Evolutionary conservation across 2,888 invertebrate species (phyloP), one percentile per base, ranked within the genome.

Genomic region (Sussaba pulchella): DNA sequence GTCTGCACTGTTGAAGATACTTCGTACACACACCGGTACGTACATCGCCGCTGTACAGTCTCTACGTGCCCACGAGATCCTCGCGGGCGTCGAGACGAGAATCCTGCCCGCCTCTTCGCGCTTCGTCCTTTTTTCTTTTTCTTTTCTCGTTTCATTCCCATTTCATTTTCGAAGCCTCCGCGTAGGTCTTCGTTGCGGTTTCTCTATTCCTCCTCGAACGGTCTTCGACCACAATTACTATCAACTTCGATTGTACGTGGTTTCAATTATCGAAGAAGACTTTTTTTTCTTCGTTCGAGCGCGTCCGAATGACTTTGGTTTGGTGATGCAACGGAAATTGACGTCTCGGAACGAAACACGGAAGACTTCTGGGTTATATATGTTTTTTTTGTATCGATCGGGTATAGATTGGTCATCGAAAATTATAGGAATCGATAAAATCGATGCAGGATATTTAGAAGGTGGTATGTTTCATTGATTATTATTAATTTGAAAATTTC

Each of bases 81-180:
- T 84, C 81, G 82, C 79, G 73, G 74, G 61, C 66, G n/a, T n/a
- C n/a, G 80, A 66, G 64, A 81, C 73, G 79, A 84, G 78, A 84
- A 88, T 88, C 87, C 84, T 84, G 89, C 88, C 89, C 88, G 88
- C 89, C 89, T 86, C 87, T 87, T 82, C 86, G 84, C 26, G 59
- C n/a, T n/a, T n/a, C n/a, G n/a, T 61, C 63, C 47, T 59, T 39
- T 31, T 19, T 64, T 31, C 19, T 10, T 43, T 52, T 36, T 73
- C 54, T 36, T 61, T 52, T 14, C 47, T 24, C 14, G 47, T 47
- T 63, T 63, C 43, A 21, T 63, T 31, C 14, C 17, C 24, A 26
- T 47, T 41, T 45, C 61, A 59, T 43, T 17, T 69, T n/a, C 21
- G 31, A 52, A 66, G 64, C 14, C 17, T 24, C 43, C 14, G 14